Percentiles rank a stretch among this genome's conserved stretches.
phyloP scores from a whole-genome alignment of 2,113 vertebrate species.

The Propithecus coquereli region DNA sequence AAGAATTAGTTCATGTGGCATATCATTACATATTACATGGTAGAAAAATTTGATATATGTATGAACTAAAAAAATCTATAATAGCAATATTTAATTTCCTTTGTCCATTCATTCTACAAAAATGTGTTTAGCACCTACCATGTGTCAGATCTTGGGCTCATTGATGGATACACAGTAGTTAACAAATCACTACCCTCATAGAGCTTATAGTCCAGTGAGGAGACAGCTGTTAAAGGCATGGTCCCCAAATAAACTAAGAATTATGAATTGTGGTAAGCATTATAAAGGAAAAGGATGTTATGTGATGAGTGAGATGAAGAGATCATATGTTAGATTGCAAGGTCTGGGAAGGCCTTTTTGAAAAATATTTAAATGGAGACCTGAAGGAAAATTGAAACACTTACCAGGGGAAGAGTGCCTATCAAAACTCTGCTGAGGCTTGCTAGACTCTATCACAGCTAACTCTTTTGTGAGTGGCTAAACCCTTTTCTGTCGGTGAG shows the following conservation, averaged over 20 bases:
- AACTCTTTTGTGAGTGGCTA: neutral
- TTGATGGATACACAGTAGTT: neutral
- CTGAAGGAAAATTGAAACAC: neutral
- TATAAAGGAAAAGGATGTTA: neutral
- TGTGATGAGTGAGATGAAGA: neutral
- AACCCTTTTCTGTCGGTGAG: neutral
- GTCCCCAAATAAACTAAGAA: neutral
- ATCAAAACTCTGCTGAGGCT: neutral
- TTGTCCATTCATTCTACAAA: neutral
- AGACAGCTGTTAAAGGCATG: neutral
- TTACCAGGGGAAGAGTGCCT: neutral
- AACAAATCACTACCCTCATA: neutral
- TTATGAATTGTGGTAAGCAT: neutral
- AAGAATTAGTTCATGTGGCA: neutral
- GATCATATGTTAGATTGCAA: neutral
- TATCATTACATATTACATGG: neutral
- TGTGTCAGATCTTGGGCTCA: neutral
- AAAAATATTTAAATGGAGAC: neutral
- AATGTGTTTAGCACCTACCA: neutral
- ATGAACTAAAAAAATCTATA: neutral
- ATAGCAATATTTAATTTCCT: constrained; percentile 4
- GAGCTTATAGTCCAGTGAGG: neutral
- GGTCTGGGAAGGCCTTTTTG: neutral
- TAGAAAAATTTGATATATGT: neutral
- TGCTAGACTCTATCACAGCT: neutral